Evolutionary conservation across 2,888 invertebrate genomes (phyloP), one percentile per base, ranked within the genome.

Genomic region (Aproaerema taeniolella): DNA sequence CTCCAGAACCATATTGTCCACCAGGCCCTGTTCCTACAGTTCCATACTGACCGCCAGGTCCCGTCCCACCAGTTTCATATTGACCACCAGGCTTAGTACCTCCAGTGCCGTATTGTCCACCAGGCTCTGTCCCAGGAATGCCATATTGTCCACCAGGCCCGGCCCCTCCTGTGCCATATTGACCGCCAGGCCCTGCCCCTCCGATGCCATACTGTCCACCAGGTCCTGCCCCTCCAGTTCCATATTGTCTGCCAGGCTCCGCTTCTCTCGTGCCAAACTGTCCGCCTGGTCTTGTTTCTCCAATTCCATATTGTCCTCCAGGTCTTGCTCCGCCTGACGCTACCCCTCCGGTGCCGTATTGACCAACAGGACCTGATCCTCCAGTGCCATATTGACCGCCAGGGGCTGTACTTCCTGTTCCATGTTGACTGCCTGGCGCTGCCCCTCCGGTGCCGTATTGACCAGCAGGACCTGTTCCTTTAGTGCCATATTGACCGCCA

Each of bases 341-440:
- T n/a, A n/a, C n/a, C n/a, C 32, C 32, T 10, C 38, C 17, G 1
- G 39, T 31, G 1, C 42, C 45, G 28, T 41, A 44, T 34, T 40
- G 42, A 2, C 44, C 41, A 3, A 38, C 33, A 12, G 41, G 28
- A 25, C 26, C 2, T 10, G 43, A 43, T 7, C 45, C 47, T 14
- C 45, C 46, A 2, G 43, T 40, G 8, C 14, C 37, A 31, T 41
- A 48, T 9, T 43, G 45, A 1, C 46, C 49, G 10, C 35, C 39
- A 8, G 31, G 28, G 1, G 15, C 28, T 13, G 7, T 13, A 24
- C 6, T 12, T 2, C 12, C 24, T 20, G 37, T 30, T 9, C 16
- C 25, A 9, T 12, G 24, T 24, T 24, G 16, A 15, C 33, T 38
- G 9, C 28, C 9, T 9, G 46, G 43, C 28, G 36, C 31, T n/a